These are phyloP conservation scores for Laothoe populi DNA, from an alignment of 2,888 invertebrate species.

Conservation along the genomic window DNA sequence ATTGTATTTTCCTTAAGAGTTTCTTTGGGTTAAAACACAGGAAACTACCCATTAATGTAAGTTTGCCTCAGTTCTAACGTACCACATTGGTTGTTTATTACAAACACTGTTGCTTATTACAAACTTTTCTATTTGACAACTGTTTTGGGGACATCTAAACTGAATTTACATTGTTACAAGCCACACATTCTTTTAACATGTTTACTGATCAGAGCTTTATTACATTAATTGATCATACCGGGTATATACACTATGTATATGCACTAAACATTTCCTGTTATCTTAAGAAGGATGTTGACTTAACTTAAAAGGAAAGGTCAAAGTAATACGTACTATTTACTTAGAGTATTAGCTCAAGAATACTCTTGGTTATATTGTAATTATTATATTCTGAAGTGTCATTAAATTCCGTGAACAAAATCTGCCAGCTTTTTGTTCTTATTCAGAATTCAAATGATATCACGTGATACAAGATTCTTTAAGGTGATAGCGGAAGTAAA, in stretches of 20 bases:
- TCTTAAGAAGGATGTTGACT: constrained; percentile 24
- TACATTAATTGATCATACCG: constrained; percentile 15
- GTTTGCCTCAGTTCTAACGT: neutral
- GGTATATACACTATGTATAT: no score
- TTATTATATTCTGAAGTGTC: constrained; percentile 1
- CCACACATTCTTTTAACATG: neutral
- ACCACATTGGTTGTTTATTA: neutral
- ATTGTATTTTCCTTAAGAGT: no score
- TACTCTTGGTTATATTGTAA: neutral
- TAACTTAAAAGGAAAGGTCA: constrained; percentile 22
- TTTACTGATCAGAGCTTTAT: constrained; percentile 3
- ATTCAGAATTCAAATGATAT: constrained; percentile 10
- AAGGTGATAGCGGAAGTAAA: constrained; percentile 67
- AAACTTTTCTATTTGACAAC: neutral
- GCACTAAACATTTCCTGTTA: constrained; percentile 21
- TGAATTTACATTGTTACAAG: neutral
- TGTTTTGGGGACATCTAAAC: neutral
- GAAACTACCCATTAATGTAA: no score
- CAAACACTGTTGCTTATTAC: neutral
- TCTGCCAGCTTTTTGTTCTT: neutral
- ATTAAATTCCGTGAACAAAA: neutral
- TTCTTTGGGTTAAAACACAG: no score
- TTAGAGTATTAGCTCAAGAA: constrained; percentile 8
- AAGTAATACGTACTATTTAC: constrained; percentile 9
- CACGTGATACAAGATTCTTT: constrained; percentile 46